phyloP scores from a whole-genome alignment of 2,113 vertebrate genomes.

The Myotis davidii region DNA sequence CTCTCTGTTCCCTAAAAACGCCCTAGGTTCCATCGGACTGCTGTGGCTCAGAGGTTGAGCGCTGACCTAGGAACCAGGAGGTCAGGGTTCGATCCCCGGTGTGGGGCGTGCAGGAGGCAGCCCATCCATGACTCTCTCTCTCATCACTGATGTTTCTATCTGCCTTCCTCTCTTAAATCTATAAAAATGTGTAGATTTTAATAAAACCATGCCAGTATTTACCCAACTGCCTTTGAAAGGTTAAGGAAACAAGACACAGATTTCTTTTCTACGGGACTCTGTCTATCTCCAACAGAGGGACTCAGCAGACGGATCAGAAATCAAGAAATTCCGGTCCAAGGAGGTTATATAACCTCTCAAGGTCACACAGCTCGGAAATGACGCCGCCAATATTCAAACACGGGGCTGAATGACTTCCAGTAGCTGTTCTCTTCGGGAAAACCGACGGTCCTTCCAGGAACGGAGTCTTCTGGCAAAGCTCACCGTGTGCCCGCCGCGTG shows the following conservation, averaged over 20 bases:
- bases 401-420: neutral
- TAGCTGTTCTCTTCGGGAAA: neutral
- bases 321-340: neutral
- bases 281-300: neutral
- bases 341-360: neutral
- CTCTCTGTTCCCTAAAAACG: neutral
- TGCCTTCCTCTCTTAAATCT: no score
- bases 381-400: neutral
- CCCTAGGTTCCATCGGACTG: neutral
- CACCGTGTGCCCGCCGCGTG: accelerated
- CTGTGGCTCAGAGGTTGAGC: no score
- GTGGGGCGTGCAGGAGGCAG: no score
- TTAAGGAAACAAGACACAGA: neutral
- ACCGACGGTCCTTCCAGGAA: neutral
- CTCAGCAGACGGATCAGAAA: neutral
- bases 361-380: neutral
- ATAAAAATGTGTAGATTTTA: no score
- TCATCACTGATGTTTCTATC: no score
- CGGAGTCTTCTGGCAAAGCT: neutral
- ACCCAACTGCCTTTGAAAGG: neutral
- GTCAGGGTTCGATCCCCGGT: no score
- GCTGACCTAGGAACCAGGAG: no score
- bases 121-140: no score
- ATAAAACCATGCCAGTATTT: neutral
- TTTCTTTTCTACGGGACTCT: neutral